These are phyloP conservation scores for Ethmia dodecea DNA, from an alignment of 2,888 invertebrate genomes.

Conservation along the genomic window DNA sequence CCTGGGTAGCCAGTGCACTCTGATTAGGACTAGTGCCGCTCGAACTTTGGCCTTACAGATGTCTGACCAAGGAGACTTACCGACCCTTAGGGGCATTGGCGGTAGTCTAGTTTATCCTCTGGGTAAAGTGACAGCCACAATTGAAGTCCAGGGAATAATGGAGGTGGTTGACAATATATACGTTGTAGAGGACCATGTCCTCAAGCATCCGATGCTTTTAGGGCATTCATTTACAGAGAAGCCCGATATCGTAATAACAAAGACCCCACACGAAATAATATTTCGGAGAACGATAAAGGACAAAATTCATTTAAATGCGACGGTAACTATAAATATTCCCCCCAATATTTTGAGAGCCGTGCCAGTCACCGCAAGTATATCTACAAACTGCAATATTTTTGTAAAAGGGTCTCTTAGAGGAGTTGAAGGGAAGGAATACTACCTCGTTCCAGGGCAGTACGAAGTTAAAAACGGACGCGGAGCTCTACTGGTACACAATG, in stretches of 20 bases:
- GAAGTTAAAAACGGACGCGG: conserved; percentile 1
- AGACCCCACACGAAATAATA: neutral
- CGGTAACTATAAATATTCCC: neutral
- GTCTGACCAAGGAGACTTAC: neutral
- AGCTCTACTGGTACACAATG: neutral
- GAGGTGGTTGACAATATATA: neutral
- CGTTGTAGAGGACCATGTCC: neutral
- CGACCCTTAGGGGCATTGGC: neutral
- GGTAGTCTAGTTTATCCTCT: neutral
- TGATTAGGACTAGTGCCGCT: conserved; percentile 16
- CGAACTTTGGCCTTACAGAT: conserved; percentile 7
- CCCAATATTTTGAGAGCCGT: neutral
- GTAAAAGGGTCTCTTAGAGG: neutral
- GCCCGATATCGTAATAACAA: neutral
- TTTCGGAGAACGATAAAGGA: neutral
- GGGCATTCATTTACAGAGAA: neutral
- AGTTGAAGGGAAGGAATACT: conserved; percentile 5
- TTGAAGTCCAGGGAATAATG: neutral
- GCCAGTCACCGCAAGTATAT: neutral
- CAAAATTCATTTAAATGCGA: neutral
- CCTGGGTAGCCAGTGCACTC: conserved; percentile 24
- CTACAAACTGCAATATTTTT: neutral
- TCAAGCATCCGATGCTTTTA: neutral
- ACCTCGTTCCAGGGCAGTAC: conserved; percentile 8
- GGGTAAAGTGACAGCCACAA: neutral